Conservation (phyloP, 2,113 vertebrate genomes). For the Vombatus ursinus region DNA sequence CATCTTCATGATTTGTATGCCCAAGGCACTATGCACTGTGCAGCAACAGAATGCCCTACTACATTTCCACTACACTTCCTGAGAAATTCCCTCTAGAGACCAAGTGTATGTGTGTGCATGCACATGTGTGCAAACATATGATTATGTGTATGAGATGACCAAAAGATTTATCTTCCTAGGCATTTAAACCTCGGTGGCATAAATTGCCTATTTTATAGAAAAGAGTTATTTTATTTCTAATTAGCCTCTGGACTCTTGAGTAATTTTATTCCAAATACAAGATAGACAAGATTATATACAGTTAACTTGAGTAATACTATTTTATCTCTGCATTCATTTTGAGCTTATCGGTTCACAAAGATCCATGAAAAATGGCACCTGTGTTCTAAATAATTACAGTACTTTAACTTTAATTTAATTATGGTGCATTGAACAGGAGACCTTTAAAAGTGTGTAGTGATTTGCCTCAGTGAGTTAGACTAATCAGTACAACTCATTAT, state of each 20-base stretch:
- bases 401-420: slow-evolving; percentile 81
- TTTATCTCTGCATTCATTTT: slow-evolving; percentile 70
- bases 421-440: slow-evolving; percentile 69
- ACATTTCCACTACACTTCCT: background rate
- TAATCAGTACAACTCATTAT: slow-evolving; percentile 73
- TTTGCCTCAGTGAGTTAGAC: slow-evolving; percentile 73
- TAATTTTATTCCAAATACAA: slow-evolving; percentile 72
- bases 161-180: slow-evolving; percentile 34
- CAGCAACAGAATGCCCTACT: background rate
- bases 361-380: slow-evolving; percentile 65
- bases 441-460: slow-evolving; percentile 71
- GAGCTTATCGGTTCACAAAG: slow-evolving; percentile 70
- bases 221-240: slow-evolving; percentile 61
- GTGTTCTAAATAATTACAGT: slow-evolving; percentile 76
- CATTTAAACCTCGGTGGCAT: slow-evolving; percentile 54
- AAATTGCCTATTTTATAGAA: slow-evolving; percentile 44
- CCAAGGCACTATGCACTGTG: background rate
- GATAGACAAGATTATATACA: slow-evolving; percentile 75
- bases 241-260: slow-evolving; percentile 69
- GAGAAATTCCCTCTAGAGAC: background rate
- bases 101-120: background rate
- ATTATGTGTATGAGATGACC: slow-evolving; percentile 7
- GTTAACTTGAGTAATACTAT: slow-evolving; percentile 55
- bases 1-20: background rate
- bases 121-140: background rate